These are phyloP conservation scores for Cephalopterus ornatus DNA, from an alignment of 2,113 vertebrate genomes.

Conservation along the genomic window DNA sequence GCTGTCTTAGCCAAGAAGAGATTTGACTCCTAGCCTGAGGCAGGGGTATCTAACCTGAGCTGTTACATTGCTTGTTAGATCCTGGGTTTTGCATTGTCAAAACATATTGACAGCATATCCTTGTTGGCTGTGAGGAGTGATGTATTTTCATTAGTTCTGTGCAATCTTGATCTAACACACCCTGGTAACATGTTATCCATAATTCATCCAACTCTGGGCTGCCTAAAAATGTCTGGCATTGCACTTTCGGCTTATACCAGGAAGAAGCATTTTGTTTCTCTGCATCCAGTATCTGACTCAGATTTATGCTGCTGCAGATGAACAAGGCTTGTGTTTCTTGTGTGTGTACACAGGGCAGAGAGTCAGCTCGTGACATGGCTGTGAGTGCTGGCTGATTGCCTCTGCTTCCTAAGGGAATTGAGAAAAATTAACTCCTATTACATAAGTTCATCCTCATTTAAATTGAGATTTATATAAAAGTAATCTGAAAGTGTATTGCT, in stretches of 20 bases:
- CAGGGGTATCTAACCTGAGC: neutral
- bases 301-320: neutral
- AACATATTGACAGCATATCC: neutral
- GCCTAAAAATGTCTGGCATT: neutral
- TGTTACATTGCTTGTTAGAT: neutral
- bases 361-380: fast-evolving
- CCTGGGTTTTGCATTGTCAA: neutral
- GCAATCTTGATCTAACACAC: neutral
- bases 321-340: neutral
- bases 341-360: neutral
- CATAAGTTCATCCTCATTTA: fast-evolving
- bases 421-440: neutral
- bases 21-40: constrained; percentile 13
- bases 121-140: neutral
- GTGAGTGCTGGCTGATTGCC: neutral
- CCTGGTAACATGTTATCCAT: neutral
- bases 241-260: neutral
- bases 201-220: neutral
- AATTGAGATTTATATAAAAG: neutral
- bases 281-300: neutral
- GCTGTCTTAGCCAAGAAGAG: neutral
- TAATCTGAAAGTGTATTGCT: neutral
- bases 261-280: neutral
- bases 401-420: neutral
- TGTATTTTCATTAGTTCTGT: neutral